phyloP scores from a whole-genome alignment of 2,113 vertebrate species.

The Psittacara wagleri region DNA sequence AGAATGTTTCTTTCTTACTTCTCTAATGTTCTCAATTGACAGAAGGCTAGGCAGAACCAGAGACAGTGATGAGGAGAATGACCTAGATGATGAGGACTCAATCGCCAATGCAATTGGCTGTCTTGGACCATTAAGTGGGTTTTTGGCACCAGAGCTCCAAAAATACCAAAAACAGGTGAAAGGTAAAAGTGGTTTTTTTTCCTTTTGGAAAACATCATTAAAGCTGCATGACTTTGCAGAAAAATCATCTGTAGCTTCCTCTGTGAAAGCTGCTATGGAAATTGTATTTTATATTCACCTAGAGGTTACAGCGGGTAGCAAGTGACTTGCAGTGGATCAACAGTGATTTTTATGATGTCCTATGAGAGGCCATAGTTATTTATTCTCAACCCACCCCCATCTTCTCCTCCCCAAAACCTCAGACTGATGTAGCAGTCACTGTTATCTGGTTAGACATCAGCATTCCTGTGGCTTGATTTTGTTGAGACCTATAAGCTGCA shows the following conservation, averaged over 20 bases:
- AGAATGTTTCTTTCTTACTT: neutral
- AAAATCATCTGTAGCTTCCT: neutral
- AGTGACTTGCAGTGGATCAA: neutral
- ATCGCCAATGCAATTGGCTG: constrained; percentile 88
- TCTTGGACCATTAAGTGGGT: constrained; percentile 90
- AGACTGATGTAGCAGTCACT: neutral
- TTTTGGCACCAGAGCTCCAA: constrained; percentile 91
- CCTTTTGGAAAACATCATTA: neutral
- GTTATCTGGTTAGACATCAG: neutral
- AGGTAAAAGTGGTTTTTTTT: constrained; percentile 74
- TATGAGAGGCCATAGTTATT: neutral
- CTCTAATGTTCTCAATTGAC: constrained; percentile 14
- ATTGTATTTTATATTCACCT: neutral
- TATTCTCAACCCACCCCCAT: neutral
- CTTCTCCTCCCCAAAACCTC: neutral
- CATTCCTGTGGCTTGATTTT: neutral
- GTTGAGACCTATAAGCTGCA: neutral
- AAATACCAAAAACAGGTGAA: constrained; percentile 91
- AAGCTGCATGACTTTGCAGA: neutral
- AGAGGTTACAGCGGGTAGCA: neutral
- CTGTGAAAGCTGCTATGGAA: neutral
- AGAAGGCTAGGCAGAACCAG: constrained; percentile 78
- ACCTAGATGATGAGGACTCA: constrained; percentile 90
- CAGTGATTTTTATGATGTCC: neutral
- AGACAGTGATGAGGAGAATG: constrained; percentile 94